Evolutionary conservation across 2,113 vertebrate species (phyloP), one percentile per base, ranked within the genome.

Genomic region (Leptobrachium ailaonicum): DNA sequence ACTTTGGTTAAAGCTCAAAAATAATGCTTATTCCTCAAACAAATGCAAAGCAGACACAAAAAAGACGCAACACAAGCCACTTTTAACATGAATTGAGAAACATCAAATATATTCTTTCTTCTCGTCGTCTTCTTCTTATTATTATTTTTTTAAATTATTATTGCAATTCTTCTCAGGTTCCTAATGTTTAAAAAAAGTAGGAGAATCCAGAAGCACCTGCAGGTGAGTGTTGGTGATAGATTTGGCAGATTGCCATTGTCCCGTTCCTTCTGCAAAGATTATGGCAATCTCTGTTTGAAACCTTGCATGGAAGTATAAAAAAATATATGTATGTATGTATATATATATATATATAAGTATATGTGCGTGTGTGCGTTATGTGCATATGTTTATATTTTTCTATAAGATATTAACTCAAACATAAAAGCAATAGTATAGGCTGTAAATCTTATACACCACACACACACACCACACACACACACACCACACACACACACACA

Each of bases 1-100:
- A 8, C 86, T 71, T 82, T 41, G 66, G 78, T 85, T 86, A 84
- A 88, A 85, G 84, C 85, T 78, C 66, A 14, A 63, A 75, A 82
- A 81, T 14, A 41, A 76, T 58, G 69, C 62, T 62, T 74, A 75
- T 63, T 76, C 81, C 80, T 77, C 56, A 3, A 66, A 73, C 70
- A 66, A 80, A 73, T 80, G 66, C 71, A 58, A 66, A 45, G 56
- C 80, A 69, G 50, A 56, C 75, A 62, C 60, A 62, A 44, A 71
- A 56, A 42, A 60, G 32, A 81, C 43, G 20, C 50, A 40, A 71
- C 82, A 82, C 71, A 2, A 83, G 84, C 82, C 83, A 80, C 74
- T 83, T 86, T 87, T 85, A 90, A 75, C 0, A 13, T 73, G 60
- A 74, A 66, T 73, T 4, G 73, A 4, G 76, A 66, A 83, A 66